A percentile compares a stretch with the other conserved stretches of the same genome.
These are phyloP conservation scores for Pseudonaja textilis DNA, from an alignment of 2,113 vertebrate genomes.

Conservation along the genomic window DNA sequence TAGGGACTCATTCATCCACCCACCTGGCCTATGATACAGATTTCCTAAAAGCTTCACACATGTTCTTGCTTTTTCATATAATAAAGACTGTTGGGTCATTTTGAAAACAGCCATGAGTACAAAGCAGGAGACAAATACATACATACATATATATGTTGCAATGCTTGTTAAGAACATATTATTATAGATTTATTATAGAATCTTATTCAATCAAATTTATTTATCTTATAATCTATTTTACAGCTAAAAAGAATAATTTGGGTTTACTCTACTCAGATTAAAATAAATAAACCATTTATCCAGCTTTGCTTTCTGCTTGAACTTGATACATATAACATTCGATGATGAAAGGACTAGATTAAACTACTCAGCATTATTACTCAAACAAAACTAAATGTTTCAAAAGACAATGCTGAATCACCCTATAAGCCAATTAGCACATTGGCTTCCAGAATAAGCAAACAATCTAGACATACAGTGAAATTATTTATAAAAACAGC, in stretches of 20 bases:
- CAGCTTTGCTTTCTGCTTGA: conserved; percentile 17
- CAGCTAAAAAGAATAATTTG: conserved; percentile 22
- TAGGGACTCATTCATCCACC: background rate
- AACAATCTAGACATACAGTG: background rate
- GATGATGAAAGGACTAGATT: conserved; percentile 24
- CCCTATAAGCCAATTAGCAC: background rate
- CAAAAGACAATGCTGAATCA: background rate
- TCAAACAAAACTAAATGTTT: conserved; percentile 14
- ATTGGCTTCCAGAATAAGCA: background rate
- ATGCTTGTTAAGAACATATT: conserved; percentile 17
- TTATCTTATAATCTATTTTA: background rate
- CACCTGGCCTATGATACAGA: background rate
- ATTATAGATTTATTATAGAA: conserved; percentile 37
- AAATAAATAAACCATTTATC: conserved; percentile 15
- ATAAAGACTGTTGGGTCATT: background rate
- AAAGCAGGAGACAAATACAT: conserved; percentile 16
- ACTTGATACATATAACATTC: background rate
- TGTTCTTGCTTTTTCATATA: background rate
- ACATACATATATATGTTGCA: background rate
- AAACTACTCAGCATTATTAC: conserved; percentile 17
- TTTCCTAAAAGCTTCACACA: background rate
- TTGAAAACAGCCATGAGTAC: background rate
- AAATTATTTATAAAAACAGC: conserved; percentile 9
- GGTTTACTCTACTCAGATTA: conserved; percentile 31
- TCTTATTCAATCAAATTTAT: background rate